Base-by-base conservation (phyloP, 2,888 invertebrate species). In the Agrochola macilenta region DNA sequence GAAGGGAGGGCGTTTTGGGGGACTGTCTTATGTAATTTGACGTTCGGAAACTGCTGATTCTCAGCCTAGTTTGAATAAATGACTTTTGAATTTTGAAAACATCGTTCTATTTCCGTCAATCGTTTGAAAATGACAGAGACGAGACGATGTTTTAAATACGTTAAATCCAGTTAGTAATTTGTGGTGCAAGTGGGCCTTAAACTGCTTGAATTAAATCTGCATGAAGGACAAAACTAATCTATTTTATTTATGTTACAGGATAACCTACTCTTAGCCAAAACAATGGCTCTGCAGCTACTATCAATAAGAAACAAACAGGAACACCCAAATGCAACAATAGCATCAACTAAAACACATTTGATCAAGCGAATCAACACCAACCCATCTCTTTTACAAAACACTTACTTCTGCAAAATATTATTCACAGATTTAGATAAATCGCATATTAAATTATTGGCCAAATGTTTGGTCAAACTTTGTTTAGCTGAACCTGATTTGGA, bases 261-360 rank as follows among this genome's bases (percentile, higher is more conserved):
- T 74, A 91, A 94, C 20, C 84, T 96, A 2, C 91, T 95, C 0
- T 87, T 95, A 9, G 86, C 93, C 14, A 96, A 96, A 91, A 88
- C 92, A 5, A 93, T 95, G 88, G 91, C 93, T 3, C 85, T 92
- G 0, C 89, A 96, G 72, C 70, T 95, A 20, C 66, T 92, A 17
- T 81, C 90, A 71, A 79, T 86, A 30, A 89, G 81, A 46, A 88
- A 91, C 63, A 77, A 85, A 7, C 79, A 88, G 60, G 80, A 88
- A 58, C 73, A 85, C 52, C 52, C 58, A 39, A 86, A 69, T 54
- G 77, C 90, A 73, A 80, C 83, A 7, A 76, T 91, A 58, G 75
- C 82, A 23, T 79, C 89, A 78, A 92, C 91, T 3, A 95, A 94
- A 91, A 86, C 91, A 46, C 88, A 95, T 86, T 80, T 96, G 63